Conservation (phyloP, 2,113 vertebrate genomes). For the Oreotrochilus melanogaster region DNA sequence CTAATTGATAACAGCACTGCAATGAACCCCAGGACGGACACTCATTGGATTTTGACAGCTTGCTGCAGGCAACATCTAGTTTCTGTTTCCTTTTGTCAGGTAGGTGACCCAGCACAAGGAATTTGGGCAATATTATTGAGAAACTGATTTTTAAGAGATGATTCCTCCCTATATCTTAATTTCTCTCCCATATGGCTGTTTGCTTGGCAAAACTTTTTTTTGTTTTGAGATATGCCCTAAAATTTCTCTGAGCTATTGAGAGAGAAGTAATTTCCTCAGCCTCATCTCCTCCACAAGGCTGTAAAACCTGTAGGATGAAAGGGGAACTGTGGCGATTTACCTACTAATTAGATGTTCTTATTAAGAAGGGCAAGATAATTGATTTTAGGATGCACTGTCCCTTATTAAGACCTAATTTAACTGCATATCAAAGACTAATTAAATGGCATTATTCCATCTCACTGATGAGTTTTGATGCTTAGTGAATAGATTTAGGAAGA, state of each 20-base stretch:
- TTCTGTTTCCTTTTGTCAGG: background rate
- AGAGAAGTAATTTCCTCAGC: slow-evolving; percentile 61
- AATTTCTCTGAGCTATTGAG: slow-evolving; percentile 71
- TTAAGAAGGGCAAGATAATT: slow-evolving; percentile 86
- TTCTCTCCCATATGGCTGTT: background rate
- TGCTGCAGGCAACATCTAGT: background rate
- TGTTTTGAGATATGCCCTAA: slow-evolving; percentile 51
- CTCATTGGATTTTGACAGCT: background rate
- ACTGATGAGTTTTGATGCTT: slow-evolving; percentile 84
- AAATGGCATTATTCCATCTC: slow-evolving; percentile 86
- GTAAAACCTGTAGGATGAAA: slow-evolving; percentile 80
- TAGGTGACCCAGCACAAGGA: background rate
- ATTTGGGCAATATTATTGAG: background rate
- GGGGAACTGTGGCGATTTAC: slow-evolving; percentile 83
- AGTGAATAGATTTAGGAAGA: slow-evolving; percentile 81
- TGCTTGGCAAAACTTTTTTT: slow-evolving; percentile 19
- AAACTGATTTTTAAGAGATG: background rate
- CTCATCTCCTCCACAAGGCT: slow-evolving; percentile 77
- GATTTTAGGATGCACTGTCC: slow-evolving; percentile 86
- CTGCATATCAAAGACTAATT: slow-evolving; percentile 89
- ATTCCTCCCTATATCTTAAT: background rate
- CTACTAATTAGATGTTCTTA: slow-evolving; percentile 88
- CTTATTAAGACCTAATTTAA: slow-evolving; percentile 88
- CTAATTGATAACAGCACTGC: background rate
- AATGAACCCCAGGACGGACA: background rate